Evolutionary conservation across 2,113 vertebrate species (phyloP), one percentile per base, ranked within the genome.

Genomic region (Petrocephalus zakoni): DNA sequence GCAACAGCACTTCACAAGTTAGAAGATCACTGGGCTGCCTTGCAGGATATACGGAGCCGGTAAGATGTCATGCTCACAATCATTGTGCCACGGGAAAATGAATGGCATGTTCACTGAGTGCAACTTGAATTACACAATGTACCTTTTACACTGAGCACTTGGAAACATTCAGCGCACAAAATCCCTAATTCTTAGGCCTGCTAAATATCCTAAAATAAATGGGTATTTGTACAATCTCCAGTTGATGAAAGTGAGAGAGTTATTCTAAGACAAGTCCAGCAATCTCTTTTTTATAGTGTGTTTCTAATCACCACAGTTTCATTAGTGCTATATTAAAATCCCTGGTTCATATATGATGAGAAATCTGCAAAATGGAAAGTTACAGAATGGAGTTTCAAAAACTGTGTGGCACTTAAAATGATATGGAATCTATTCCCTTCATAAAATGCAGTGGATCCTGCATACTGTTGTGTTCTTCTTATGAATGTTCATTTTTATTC

Each of bases 11-110:
- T 93, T 94, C 91, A 89, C 89, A 90, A 92, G 90, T 92, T 49
- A 86, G 90, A 88, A 91, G 92, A 94, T 94, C 94, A 93, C 89
- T 85, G 42, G 92, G 90, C 91, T 92, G 92, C 89, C 91, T 91
- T 91, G 89, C 88, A 64, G 90, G 88, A 90, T 89, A 94, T 89
- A 88, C 88, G 55, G 89, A 91, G 90, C 87, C 91, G 88, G 85
- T 90, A 91, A 90, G 89, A 91, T 92, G 89, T 88, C 89, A 92
- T 91, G 91, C 90, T 86, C 92, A 90, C 91, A 91, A 92, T 91
- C 34, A 87, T 86, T 88, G 47, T 21, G 56, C 47, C 13, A 58
- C 47, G 19, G 19, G 42, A 49, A 89, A 61, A 84, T 88, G 78
- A 64, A 88, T 61, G 81, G 46, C 52, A 64, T 55, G 55, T 78